These are phyloP conservation scores for Gastrophryne carolinensis DNA, from an alignment of 2,797 vertebrate genomes.

Conservation along the genomic window DNA sequence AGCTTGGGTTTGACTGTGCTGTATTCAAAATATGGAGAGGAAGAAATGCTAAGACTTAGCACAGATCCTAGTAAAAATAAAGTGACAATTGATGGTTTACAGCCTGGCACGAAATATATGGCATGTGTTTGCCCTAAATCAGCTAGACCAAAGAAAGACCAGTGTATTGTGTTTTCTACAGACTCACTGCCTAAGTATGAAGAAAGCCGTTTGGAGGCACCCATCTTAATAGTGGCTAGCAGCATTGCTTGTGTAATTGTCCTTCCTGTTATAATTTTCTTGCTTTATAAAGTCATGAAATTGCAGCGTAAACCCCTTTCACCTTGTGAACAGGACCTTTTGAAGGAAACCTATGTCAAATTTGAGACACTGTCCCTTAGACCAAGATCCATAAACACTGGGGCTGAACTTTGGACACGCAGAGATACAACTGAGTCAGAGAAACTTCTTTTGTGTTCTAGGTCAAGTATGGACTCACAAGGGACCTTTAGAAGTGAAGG, in stretches of 20 bases:
- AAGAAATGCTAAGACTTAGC: slow-evolving; percentile 78
- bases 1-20: slow-evolving; percentile 76
- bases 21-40: slow-evolving; percentile 85
- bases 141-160: slow-evolving; percentile 74
- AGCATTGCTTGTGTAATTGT: slow-evolving; percentile 75
- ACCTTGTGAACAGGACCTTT: slow-evolving; percentile 77
- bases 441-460: slow-evolving; percentile 85
- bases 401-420: slow-evolving; percentile 83
- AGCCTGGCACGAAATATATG: slow-evolving; percentile 80
- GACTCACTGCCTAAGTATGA: slow-evolving; percentile 60
- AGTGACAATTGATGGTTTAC: slow-evolving; percentile 81
- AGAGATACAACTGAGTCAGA: slow-evolving; percentile 84
- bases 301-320: slow-evolving; percentile 71
- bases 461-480: slow-evolving; percentile 88
- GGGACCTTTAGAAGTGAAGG: slow-evolving; percentile 85
- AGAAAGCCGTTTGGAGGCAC: slow-evolving; percentile 61
- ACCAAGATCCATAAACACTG: slow-evolving; percentile 70
- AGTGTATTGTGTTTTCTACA: slow-evolving; percentile 88
- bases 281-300: slow-evolving; percentile 87
- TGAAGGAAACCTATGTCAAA: slow-evolving; percentile 90
- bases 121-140: slow-evolving; percentile 86
- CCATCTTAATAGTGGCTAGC: slow-evolving; percentile 73
- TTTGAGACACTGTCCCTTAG: slow-evolving; percentile 91
- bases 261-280: slow-evolving; percentile 81
- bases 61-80: slow-evolving; percentile 79